These are phyloP conservation scores for Characodon lateralis DNA, from an alignment of 2,797 vertebrate species.

Conservation along the genomic window DNA sequence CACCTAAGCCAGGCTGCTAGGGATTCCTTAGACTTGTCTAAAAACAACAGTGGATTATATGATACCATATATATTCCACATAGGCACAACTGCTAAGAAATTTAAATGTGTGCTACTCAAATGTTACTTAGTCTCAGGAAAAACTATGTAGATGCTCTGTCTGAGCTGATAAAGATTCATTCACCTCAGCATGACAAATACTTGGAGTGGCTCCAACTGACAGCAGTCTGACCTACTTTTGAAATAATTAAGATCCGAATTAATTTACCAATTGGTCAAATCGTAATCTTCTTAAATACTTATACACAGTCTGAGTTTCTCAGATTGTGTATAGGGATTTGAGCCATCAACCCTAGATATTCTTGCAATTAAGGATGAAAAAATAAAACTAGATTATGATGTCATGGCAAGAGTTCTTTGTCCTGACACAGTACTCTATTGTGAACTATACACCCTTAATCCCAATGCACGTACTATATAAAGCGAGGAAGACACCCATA, in stretches of 20 bases:
- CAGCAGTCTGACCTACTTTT: background rate
- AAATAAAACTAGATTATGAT: background rate
- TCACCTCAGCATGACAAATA: background rate
- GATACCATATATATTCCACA: too few species aligned
- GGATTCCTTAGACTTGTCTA: too few species aligned
- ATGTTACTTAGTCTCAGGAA: background rate
- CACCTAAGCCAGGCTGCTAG: too few species aligned
- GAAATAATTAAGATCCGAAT: background rate
- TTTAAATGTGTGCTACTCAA: background rate
- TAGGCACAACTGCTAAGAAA: too few species aligned
- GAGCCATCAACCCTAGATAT: background rate
- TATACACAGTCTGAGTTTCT: too few species aligned
- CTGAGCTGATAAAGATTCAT: background rate
- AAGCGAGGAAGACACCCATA: too few species aligned
- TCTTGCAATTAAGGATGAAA: background rate
- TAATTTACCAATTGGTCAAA: background rate
- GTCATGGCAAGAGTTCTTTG: background rate
- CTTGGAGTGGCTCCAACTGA: background rate
- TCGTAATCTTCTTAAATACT: too few species aligned
- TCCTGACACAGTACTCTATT: background rate
- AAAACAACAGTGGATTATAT: too few species aligned
- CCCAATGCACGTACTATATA: too few species aligned
- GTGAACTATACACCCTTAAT: background rate
- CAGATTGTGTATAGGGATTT: background rate
- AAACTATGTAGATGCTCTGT: background rate